Evolutionary conservation across 2,113 vertebrate genomes (phyloP).

Genomic region (Indicator maculatus): DNA sequence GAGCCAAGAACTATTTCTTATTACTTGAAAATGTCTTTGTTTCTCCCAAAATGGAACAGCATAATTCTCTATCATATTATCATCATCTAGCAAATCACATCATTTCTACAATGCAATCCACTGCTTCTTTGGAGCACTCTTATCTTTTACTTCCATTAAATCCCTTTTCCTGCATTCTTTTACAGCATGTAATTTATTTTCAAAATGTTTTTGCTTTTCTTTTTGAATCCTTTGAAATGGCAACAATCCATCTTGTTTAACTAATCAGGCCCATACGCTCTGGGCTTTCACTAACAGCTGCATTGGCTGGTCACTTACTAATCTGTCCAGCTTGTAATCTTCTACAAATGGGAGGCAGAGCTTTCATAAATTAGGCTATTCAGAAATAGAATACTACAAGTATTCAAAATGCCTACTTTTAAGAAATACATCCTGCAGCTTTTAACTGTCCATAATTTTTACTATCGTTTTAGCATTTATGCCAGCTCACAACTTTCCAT

Average conservation of each 20-base stretch:
- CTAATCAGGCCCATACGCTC: neutral
- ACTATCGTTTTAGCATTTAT: neutral
- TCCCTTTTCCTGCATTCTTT: neutral
- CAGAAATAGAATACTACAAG: neutral
- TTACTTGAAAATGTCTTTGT: neutral
- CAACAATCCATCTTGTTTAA: neutral
- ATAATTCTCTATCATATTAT: neutral
- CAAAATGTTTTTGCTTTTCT: neutral
- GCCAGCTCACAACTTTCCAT: neutral
- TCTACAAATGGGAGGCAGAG: neutral
- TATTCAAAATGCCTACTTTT: neutral
- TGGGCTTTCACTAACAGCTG: neutral
- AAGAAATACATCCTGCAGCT: neutral
- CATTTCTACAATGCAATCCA: neutral
- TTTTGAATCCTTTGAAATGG: conserved; percentile 17
- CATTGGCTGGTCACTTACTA: neutral
- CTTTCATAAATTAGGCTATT: neutral
- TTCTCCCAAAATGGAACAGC: neutral
- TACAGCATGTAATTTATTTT: neutral
- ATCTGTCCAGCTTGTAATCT: neutral
- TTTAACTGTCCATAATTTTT: neutral
- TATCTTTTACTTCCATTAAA: neutral
- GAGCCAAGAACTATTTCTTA: neutral
- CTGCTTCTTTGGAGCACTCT: neutral
- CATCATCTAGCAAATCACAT: neutral